A percentile compares a stretch with the other conserved stretches of the same genome.
These are phyloP conservation scores for Anagrus nilaparvatae DNA, from an alignment of 1,140 invertebrate species.

Conservation along the genomic window DNA sequence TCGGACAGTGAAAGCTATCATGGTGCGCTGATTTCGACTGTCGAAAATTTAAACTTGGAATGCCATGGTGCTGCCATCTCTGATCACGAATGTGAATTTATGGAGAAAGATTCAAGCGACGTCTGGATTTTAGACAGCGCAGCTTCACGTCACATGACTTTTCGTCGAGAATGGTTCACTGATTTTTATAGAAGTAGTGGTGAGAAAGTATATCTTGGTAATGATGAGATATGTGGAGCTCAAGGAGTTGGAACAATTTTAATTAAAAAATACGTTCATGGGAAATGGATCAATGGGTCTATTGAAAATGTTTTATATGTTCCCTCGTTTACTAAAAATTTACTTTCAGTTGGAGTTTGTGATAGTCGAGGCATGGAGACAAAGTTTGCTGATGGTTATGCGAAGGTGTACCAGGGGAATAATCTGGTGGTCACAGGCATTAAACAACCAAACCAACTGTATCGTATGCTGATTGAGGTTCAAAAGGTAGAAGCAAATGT, in stretches of 20 bases:
- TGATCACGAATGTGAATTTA: not conserved
- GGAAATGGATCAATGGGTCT: constrained; percentile 5
- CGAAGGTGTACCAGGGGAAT: constrained; percentile 12
- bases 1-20: no score
- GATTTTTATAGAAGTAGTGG: constrained; percentile 8
- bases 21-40: no score
- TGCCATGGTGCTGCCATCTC: no score
- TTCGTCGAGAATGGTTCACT: constrained; percentile 17
- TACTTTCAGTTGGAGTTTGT: constrained; percentile 9
- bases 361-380: no score
- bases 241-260: constrained; percentile 9
- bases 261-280: constrained; percentile 7
- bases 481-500: constrained; percentile 24
- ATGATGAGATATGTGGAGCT: not conserved
- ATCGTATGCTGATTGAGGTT: constrained; percentile 17
- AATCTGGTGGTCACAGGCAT: constrained; percentile 15
- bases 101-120: constrained; percentile 12
- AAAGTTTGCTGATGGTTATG: no score
- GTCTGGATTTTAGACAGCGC: constrained; percentile 17
- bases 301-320: constrained; percentile 10
- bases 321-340: not conserved
- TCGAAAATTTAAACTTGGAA: no score
- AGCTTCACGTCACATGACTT: constrained; percentile 14
- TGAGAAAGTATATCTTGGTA: not conserved
- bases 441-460: constrained; percentile 13